Conservation (phyloP, 2,888 invertebrate species). For the Ornithoptera priamus region DNA sequence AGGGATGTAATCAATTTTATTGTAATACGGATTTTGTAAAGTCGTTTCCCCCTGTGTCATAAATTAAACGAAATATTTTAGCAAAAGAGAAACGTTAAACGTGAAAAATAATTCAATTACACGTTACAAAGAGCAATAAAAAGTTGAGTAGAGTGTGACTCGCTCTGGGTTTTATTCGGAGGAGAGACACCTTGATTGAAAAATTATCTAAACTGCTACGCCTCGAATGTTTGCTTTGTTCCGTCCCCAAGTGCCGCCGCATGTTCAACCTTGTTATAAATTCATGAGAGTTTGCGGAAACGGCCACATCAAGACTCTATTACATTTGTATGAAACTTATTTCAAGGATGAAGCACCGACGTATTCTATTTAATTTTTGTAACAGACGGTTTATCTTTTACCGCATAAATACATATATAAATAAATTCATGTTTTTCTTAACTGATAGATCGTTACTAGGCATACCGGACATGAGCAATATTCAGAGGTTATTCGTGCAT, state of each 20-base stretch:
- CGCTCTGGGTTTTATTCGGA: slow-evolving; percentile 8
- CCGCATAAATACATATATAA: too few relatives aligned
- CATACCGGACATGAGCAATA: too few relatives aligned
- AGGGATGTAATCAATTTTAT: too few relatives aligned
- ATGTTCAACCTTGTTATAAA: slow-evolving; percentile 24
- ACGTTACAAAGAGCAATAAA: not conserved
- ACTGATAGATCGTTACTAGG: too few relatives aligned
- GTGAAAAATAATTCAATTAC: not conserved
- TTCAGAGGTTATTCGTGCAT: too few relatives aligned
- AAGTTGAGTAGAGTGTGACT: slow-evolving; percentile 9
- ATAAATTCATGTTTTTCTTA: too few relatives aligned
- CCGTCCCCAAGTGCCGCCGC: slow-evolving; percentile 14
- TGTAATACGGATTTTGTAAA: too few relatives aligned
- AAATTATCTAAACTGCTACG: slow-evolving; percentile 25
- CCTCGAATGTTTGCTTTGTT: slow-evolving; percentile 23
- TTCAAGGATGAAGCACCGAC: not conserved
- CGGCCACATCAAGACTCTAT: slow-evolving; percentile 25
- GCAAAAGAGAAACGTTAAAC: not conserved
- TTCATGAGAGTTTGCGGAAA: slow-evolving; percentile 22
- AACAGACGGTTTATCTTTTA: not conserved
- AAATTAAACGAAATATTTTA: not conserved
- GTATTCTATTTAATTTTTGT: not conserved
- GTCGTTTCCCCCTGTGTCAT: too few relatives aligned
- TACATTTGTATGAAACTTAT: slow-evolving; percentile 22
- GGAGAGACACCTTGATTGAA: slow-evolving; percentile 21